Evolutionary conservation across 2,797 vertebrate genomes (phyloP), one percentile per base, ranked within the genome.

Genomic region (Tiaroga cobitis): DNA sequence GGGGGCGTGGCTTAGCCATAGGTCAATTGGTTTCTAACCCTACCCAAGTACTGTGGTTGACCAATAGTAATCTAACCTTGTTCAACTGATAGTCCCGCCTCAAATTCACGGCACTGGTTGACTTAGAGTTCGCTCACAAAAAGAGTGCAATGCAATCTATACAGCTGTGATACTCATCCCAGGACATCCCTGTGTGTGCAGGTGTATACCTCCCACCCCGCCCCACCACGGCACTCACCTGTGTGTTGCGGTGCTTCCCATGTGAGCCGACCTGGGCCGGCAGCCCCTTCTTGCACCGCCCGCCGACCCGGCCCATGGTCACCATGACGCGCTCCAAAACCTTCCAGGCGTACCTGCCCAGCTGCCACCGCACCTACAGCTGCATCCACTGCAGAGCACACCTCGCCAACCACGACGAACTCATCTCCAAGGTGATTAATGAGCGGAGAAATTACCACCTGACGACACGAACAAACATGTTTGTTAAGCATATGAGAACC

Each of bases 171-270:
- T 54, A 46, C 24, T 83, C 21, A 79, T 21, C 32, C 32, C 39
- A 61, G 34, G 10, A 39, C 37, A 37, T 74, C 11, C n/a, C 68
- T 56, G 21, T 85, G 43, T 63, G n/a, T 24, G 39, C 93, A 96
- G 95, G 95, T 95, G 93, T 95, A 93, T 90, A 95, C 96, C 96
- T 96, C 97, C 98, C 97, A 93, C 83, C 94, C 95, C 92, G 93
- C 92, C 96, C 96, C 96, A 98, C 96, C 98, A 99, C 98, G 98
- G 98, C 98, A 97, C 98, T 99, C 95, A 99, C 98, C 96, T 99
- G 98, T 92, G 98, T 99, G 93, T 96, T 99, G 95, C 98, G 97
- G 92, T 99, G 98, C 95, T 99, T 99, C 96, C 98, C 98, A 89
- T 99, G 98, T 95, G 98, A 99, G 96, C 98, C 98, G 19, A 97